These are phyloP conservation scores for Saturnia japonica DNA, from an alignment of 2,888 invertebrate species.

Conservation along the genomic window DNA sequence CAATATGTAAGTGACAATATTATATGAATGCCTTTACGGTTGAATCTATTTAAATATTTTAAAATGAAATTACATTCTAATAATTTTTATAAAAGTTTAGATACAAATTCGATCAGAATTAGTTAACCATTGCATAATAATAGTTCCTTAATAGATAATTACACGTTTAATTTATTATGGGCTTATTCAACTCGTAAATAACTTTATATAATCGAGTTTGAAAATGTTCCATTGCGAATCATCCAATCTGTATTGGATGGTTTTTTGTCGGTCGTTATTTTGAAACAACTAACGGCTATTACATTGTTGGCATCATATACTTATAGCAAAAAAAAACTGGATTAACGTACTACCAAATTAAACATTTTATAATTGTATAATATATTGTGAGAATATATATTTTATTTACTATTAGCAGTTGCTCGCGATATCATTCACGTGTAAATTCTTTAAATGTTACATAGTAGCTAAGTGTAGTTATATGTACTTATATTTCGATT, in stretches of 20 bases:
- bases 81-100: not conserved
- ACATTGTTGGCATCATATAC: constrained; percentile 12
- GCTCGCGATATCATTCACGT: too few species aligned
- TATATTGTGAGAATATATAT: not conserved
- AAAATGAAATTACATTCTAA: not conserved
- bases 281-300: constrained; percentile 17
- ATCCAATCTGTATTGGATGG: constrained; percentile 16
- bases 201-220: constrained; percentile 9
- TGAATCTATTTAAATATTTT: not conserved
- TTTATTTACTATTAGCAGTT: too few species aligned
- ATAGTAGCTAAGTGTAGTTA: too few species aligned
- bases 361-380: not conserved
- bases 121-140: not conserved
- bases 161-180: constrained; percentile 6
- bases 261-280: constrained; percentile 19
- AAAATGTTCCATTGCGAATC: constrained; percentile 18
- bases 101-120: not conserved
- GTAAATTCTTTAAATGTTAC: too few species aligned
- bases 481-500: too few species aligned
- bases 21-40: not conserved
- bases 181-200: constrained; percentile 6
- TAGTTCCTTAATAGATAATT: not conserved
- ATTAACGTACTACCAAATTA: not conserved
- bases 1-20: not conserved
- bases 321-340: constrained; percentile 9